Evolutionary conservation across 2,797 vertebrate genomes (phyloP), one percentile per base, ranked within the genome.

Genomic region (Muraenolepis orangiensis): DNA sequence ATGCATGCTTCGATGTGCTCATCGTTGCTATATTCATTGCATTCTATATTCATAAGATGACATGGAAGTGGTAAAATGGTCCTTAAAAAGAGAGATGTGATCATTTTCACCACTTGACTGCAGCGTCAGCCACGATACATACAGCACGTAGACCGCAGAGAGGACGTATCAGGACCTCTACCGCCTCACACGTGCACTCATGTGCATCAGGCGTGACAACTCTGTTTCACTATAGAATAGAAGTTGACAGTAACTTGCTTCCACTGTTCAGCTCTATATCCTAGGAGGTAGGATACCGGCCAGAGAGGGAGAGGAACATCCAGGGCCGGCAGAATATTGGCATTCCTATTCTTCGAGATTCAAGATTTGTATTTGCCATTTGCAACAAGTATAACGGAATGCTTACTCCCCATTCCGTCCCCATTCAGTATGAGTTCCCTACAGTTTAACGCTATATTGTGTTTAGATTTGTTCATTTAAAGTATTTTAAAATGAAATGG

Each of bases 21-120:
- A 72, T 83, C 61, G 76, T 76, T 78, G 86, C 67, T 32, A 75
- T 81, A 69, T n/a, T n/a, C n/a, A n/a, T 66, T n/a, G n/a, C n/a
- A n/a, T n/a, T n/a, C 77, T 46, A 66, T 76, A 74, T 34, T 78
- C 83, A 88, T 81, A 74, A 81, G 72, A 64, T 80, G 79, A 91
- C 82, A 82, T 87, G 13, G 28, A 28, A 13, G 42, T 5, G 18
- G 18, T 46, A 46, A 46, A 46, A 20, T 4, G 42, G 42, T 46
- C 42, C 16, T 20, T 46, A 1, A 57, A n/a, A 6, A 20, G n/a
- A n/a, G 6, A 23, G 20, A 57, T 57, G 6, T 57, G 20, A 57
- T n/a, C 10, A 57, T 57, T 23, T 12, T n/a, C 20, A 6, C 14
- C 28, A 30, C 29, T 66, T 66, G 10, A 30, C 1, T 30, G 28